Conservation (phyloP, 2,113 vertebrate genomes). For the Mungos mungo region DNA sequence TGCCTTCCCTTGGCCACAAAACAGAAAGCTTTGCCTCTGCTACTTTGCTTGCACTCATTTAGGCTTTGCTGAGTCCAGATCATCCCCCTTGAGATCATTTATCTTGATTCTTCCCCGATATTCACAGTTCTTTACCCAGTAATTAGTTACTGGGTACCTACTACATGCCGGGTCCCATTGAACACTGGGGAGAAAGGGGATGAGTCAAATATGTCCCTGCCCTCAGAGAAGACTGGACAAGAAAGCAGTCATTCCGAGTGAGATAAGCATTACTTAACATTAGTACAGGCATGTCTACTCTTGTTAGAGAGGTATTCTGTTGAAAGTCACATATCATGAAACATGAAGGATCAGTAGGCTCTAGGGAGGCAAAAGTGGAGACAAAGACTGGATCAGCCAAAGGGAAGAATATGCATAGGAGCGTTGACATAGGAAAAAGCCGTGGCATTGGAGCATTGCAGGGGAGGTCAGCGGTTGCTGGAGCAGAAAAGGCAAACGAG, state of each 20-base stretch:
- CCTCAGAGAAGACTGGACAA: not conserved
- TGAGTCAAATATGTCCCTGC: not conserved
- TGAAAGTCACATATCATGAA: not conserved
- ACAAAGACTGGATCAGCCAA: not conserved
- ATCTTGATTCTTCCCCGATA: not conserved
- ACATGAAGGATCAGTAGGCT: not conserved
- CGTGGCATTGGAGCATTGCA: rapidly evolving
- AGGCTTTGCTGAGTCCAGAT: not conserved
- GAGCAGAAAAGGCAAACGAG: not conserved
- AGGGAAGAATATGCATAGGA: not conserved
- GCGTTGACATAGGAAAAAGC: rapidly evolving
- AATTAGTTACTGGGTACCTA: not conserved
- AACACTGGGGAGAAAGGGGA: not conserved
- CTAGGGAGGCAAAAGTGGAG: not conserved
- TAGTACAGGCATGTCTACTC: rapidly evolving
- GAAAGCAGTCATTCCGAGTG: not conserved
- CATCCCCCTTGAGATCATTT: not conserved
- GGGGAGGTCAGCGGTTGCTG: not conserved
- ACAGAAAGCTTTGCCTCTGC: not conserved
- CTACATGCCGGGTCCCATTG: not conserved
- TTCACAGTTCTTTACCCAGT: not conserved
- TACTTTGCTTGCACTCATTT: not conserved
- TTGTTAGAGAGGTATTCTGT: not conserved
- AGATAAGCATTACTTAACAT: not conserved
- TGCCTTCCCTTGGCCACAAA: not conserved